phyloP scores from a whole-genome alignment of 2,888 invertebrate species.

The Dasypogon diadema region DNA sequence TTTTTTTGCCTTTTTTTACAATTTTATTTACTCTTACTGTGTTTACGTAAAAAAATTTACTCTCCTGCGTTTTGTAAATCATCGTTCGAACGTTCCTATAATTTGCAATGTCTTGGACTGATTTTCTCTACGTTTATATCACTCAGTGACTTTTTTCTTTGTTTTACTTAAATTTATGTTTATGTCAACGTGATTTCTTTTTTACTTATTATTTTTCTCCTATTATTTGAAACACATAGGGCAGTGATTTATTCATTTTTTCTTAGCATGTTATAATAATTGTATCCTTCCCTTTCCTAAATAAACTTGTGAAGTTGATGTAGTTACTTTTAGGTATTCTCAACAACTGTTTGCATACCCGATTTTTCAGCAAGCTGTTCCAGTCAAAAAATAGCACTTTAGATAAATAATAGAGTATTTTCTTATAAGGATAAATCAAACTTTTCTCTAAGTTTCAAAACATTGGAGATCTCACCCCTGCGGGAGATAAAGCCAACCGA shows the following conservation, averaged over 20 bases:
- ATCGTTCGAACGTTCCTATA: constrained; percentile 20
- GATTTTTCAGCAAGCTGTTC: background rate
- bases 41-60: constrained; percentile 42
- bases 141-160: constrained; percentile 34
- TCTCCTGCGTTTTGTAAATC: constrained; percentile 42
- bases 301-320: constrained; percentile 11
- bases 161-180: constrained; percentile 14
- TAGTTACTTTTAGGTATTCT: constrained; percentile 2
- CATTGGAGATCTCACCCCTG: background rate
- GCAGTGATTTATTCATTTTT: constrained; percentile 56
- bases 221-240: constrained; percentile 58
- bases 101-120: constrained; percentile 35
- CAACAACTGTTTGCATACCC: background rate
- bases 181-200: constrained; percentile 27
- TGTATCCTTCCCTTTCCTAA: background rate
- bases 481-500: no score
- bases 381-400: no score
- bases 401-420: no score
- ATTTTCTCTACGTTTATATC: constrained; percentile 37
- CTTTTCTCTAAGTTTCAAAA: background rate
- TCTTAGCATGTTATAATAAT: constrained; percentile 27
- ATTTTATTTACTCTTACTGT: constrained; percentile 18
- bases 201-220: constrained; percentile 47
- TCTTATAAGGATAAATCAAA: background rate
- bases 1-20: constrained; percentile 19